Conservation (phyloP, 53 echinoderm and acorn worm species). For the Apostichopus leukothele region DNA sequence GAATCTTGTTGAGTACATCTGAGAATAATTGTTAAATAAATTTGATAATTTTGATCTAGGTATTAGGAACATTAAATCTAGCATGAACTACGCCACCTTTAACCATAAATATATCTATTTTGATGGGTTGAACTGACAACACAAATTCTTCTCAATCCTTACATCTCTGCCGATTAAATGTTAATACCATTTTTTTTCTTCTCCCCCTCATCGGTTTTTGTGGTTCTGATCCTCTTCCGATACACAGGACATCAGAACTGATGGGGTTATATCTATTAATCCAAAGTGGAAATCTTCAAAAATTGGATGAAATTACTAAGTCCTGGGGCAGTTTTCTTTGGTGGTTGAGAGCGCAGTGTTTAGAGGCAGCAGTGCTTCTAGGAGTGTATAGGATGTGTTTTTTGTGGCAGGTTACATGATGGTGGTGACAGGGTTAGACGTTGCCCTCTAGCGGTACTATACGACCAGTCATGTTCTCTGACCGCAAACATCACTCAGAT, state of each 20-base stretch:
- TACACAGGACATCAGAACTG: background rate
- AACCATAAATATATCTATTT: background rate
- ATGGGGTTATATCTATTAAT: background rate
- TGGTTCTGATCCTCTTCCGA: background rate
- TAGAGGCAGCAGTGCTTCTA: background rate
- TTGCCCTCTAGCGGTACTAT: background rate
- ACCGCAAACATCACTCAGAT: constrained; percentile 38
- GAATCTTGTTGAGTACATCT: too few relatives aligned
- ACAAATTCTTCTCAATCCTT: background rate
- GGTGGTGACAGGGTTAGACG: background rate
- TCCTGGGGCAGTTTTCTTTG: constrained; percentile 31
- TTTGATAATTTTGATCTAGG: too few relatives aligned
- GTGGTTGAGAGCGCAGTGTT: background rate
- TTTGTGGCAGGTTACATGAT: constrained; percentile 1
- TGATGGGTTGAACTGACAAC: background rate
- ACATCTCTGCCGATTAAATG: background rate
- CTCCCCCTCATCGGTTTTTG: background rate
- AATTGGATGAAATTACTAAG: constrained; percentile 15
- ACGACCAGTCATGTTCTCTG: constrained; percentile 10
- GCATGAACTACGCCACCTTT: background rate
- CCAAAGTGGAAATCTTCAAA: constrained; percentile 19
- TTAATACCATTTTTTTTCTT: background rate
- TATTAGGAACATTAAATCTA: too few relatives aligned
- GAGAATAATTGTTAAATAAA: too few relatives aligned
- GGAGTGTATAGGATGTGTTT: background rate